Conservation (phyloP, 1,140 invertebrate species). For the Drosophila biarmipes region DNA sequence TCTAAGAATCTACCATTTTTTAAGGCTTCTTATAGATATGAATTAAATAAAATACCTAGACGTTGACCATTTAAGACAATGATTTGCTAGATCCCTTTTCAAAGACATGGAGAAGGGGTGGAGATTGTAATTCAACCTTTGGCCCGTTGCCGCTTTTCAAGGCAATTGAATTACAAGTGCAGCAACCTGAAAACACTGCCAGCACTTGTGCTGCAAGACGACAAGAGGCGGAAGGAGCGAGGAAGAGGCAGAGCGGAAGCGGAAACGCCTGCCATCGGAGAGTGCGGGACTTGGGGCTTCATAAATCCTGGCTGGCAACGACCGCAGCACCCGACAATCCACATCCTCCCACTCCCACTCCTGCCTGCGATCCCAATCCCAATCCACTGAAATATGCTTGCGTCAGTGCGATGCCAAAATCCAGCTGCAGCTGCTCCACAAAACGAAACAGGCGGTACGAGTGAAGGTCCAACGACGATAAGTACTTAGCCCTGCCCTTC, state of each 20-base stretch:
- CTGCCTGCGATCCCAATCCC: too few species aligned
- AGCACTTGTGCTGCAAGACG: slow-evolving; percentile 19
- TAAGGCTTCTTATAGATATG: not conserved
- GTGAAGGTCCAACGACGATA: slow-evolving; percentile 4
- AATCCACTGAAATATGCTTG: slow-evolving; percentile 45
- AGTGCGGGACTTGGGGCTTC: slow-evolving; percentile 44
- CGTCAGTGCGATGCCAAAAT: slow-evolving; percentile 46
- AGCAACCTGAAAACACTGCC: slow-evolving; percentile 51
- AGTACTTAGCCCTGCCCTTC: slow-evolving; percentile 9
- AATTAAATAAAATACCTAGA: not conserved
- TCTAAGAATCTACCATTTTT: too few species aligned
- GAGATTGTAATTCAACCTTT: slow-evolving; percentile 40
- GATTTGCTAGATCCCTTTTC: not conserved
- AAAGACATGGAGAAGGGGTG: not conserved
- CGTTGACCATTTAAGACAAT: not conserved
- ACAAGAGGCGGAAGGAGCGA: slow-evolving; percentile 14
- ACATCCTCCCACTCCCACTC: not conserved
- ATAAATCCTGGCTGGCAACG: slow-evolving; percentile 62
- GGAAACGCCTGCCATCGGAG: slow-evolving; percentile 56
- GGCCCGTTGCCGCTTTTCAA: slow-evolving; percentile 45
- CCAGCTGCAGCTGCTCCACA: slow-evolving; percentile 41
- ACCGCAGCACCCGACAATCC: slow-evolving; percentile 26
- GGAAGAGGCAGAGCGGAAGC: slow-evolving; percentile 34
- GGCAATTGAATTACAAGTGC: slow-evolving; percentile 70
- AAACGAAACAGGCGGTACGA: slow-evolving; percentile 28